Evolutionary conservation across 2,797 vertebrate species (phyloP).

Genomic region (Xerus rutilus): DNA sequence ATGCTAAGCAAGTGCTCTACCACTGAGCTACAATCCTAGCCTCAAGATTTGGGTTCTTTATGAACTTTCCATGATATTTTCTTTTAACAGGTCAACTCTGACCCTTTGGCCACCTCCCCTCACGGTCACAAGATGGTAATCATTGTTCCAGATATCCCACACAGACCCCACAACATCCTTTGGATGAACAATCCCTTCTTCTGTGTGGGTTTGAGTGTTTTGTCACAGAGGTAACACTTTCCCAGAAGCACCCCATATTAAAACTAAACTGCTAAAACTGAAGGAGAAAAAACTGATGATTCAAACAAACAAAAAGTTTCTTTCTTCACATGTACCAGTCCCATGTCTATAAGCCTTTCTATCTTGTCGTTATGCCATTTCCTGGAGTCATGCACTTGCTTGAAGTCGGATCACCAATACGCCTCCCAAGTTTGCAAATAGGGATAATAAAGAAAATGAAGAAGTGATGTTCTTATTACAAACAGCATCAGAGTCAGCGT

Average conservation of each 20-base stretch:
- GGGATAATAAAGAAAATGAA: background rate
- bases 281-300: background rate
- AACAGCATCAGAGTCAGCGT: background rate
- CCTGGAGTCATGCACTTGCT: background rate
- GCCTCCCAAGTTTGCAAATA: background rate
- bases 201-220: background rate
- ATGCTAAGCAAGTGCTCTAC: no score
- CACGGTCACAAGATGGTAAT: background rate
- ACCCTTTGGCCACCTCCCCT: background rate
- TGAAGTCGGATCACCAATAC: background rate
- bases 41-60: background rate
- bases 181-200: background rate
- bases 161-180: background rate
- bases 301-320: background rate
- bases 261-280: background rate
- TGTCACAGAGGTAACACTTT: conserved; percentile 6
- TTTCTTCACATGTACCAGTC: background rate
- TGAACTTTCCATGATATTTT: background rate
- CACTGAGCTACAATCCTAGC: no score
- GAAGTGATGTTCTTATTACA: background rate
- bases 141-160: background rate
- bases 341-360: background rate
- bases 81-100: background rate
- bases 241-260: background rate
- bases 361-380: background rate